phyloP scores from a whole-genome alignment of 1,140 invertebrate genomes.

The Drepana arcuata region DNA sequence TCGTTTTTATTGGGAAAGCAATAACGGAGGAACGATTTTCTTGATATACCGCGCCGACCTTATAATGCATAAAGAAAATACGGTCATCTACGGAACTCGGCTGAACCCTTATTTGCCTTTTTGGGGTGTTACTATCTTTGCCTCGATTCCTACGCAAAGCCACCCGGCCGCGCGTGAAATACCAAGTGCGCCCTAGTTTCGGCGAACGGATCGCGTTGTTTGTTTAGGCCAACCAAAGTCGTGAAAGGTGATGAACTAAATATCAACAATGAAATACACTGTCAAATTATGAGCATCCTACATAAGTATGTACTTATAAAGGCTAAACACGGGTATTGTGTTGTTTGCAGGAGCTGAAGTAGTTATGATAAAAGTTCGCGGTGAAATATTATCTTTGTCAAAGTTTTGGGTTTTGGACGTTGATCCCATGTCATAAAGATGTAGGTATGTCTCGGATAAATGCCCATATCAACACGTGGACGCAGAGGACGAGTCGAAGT shows the following conservation, averaged over 20 bases:
- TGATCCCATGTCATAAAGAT: slow-evolving; percentile 18
- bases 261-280: slow-evolving; percentile 30
- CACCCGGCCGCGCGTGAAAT: slow-evolving; percentile 56
- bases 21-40: slow-evolving; percentile 36
- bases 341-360: too few species aligned
- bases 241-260: slow-evolving; percentile 40
- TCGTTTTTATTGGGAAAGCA: slow-evolving; percentile 33
- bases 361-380: too few species aligned
- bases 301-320: slow-evolving; percentile 2
- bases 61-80: slow-evolving; percentile 56
- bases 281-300: slow-evolving; percentile 1
- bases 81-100: slow-evolving; percentile 48
- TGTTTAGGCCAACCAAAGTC: slow-evolving; percentile 37
- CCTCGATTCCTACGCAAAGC: slow-evolving; percentile 59
- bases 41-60: slow-evolving; percentile 33
- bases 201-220: slow-evolving; percentile 38
- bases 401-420: slow-evolving; percentile 10
- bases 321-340: too few species aligned
- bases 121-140: slow-evolving; percentile 57
- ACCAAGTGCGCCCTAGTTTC: slow-evolving; percentile 60
- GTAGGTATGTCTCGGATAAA: slow-evolving; percentile 16
- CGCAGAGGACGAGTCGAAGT: slow-evolving; percentile 25
- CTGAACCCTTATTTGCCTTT: slow-evolving; percentile 60
- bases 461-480: slow-evolving; percentile 27
- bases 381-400: too few species aligned